Percentiles rank a stretch among this genome's conserved stretches.
These are phyloP conservation scores for Tupaia chinensis DNA, from an alignment of 2,113 vertebrate species.

Conservation along the genomic window DNA sequence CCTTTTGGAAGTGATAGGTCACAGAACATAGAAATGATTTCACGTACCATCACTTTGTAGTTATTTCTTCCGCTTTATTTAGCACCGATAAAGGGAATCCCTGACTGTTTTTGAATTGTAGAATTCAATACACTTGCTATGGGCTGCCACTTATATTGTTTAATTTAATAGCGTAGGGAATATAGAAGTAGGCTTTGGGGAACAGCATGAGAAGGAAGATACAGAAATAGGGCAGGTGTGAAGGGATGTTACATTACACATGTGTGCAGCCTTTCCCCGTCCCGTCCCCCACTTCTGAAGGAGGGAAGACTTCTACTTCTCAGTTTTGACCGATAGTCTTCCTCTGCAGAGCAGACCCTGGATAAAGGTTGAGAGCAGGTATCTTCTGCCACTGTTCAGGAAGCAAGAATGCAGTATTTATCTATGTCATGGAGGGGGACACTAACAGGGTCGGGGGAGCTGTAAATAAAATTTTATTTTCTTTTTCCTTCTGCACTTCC, in stretches of 20 bases:
- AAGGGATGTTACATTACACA: neutral
- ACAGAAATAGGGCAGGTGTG: neutral
- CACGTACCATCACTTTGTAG: neutral
- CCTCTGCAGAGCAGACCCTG: neutral
- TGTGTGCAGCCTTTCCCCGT: neutral
- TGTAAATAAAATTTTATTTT: neutral
- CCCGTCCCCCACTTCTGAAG: neutral
- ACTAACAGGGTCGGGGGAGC: fast-evolving
- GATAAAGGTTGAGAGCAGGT: neutral
- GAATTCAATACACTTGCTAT: neutral
- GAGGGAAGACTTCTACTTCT: neutral
- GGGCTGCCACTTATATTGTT: neutral
- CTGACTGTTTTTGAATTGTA: neutral
- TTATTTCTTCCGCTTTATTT: neutral
- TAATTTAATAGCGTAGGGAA: slow-evolving; percentile 5
- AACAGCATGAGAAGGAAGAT: neutral
- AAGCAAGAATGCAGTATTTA: neutral
- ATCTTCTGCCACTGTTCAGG: neutral
- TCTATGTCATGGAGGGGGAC: neutral
- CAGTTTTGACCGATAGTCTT: neutral
- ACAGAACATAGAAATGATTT: neutral
- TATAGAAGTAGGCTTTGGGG: neutral
- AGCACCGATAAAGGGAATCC: neutral
- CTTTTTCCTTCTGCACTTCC: slow-evolving; percentile 24
- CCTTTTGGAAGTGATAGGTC: neutral